These are phyloP conservation scores for Protaetia brevitarsis DNA, from an alignment of 1,140 invertebrate genomes.

Conservation along the genomic window DNA sequence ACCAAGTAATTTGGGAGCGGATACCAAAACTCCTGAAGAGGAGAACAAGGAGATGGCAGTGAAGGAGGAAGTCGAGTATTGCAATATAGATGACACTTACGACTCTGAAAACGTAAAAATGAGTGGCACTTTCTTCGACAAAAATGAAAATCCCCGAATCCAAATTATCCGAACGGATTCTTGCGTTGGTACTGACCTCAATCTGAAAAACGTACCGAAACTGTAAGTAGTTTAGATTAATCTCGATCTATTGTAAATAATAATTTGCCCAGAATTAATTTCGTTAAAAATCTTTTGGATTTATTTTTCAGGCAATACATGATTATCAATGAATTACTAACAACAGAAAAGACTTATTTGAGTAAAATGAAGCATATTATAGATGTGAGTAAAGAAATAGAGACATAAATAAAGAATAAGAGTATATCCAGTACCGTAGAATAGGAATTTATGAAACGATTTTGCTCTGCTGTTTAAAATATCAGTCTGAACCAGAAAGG, in stretches of 20 bases:
- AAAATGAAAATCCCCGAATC: not conserved
- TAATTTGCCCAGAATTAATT: no score
- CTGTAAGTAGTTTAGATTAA: not conserved
- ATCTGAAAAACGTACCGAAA: not conserved
- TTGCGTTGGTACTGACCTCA: not conserved
- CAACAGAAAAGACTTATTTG: not conserved
- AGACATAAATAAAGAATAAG: no score
- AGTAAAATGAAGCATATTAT: not conserved
- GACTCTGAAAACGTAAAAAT: not conserved
- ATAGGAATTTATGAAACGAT: no score
- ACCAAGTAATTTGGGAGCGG: no score
- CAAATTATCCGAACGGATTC: not conserved
- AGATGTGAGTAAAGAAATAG: not conserved
- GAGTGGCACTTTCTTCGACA: not conserved
- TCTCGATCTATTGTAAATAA: no score
- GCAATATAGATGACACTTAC: not conserved
- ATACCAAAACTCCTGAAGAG: not conserved
- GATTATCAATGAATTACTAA: not conserved
- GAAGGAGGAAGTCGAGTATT: not conserved
- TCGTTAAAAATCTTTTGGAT: no score
- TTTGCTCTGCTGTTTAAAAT: no score
- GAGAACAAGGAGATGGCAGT: not conserved
- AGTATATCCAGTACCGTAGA: no score
- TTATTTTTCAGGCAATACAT: not conserved
- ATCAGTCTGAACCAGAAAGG: no score